Evolutionary conservation across 2,797 vertebrate species (phyloP).

Genomic region (Gymnocypris eckloni): DNA sequence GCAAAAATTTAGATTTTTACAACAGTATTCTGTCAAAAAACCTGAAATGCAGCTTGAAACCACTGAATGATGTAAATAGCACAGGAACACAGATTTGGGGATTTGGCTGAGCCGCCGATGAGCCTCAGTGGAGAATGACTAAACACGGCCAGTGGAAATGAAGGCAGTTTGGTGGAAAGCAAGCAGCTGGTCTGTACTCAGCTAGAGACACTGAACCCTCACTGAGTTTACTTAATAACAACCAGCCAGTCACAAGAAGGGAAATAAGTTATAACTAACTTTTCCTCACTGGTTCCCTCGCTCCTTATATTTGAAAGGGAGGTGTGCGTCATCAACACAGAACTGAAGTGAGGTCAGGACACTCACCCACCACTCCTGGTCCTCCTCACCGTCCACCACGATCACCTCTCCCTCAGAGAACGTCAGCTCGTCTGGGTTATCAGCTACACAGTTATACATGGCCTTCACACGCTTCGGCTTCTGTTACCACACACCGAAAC

Average conservation of each 20-base stretch:
- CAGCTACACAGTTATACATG: conserved; percentile 94
- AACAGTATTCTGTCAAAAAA: conserved; percentile 34
- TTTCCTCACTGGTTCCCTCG: conserved; percentile 12
- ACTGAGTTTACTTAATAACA: conserved; percentile 72
- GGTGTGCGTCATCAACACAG: background rate
- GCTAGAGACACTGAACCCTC: conserved; percentile 31
- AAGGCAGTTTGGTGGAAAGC: conserved; percentile 67
- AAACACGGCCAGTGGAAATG: conserved; percentile 68
- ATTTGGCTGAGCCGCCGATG: conserved; percentile 40
- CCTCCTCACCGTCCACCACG: conserved; percentile 96
- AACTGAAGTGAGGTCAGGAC: conserved; percentile 5
- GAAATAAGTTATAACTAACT: conserved; percentile 31
- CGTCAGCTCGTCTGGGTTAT: conserved; percentile 97
- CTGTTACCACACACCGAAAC: conserved; percentile 80
- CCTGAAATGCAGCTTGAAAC: conserved; percentile 13
- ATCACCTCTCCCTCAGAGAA: conserved; percentile 98
- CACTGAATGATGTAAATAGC: conserved; percentile 46
- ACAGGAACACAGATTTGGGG: conserved; percentile 40
- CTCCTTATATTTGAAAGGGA: background rate
- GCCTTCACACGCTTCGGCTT: conserved; percentile 96
- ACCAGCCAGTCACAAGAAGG: conserved; percentile 64
- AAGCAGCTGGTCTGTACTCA: conserved; percentile 72
- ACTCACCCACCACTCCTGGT: conserved; percentile 99
- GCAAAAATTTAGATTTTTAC: too few species aligned
- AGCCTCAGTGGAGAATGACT: conserved; percentile 60